Conservation (phyloP, 2,888 invertebrate genomes). For the Polyploca ridens region DNA sequence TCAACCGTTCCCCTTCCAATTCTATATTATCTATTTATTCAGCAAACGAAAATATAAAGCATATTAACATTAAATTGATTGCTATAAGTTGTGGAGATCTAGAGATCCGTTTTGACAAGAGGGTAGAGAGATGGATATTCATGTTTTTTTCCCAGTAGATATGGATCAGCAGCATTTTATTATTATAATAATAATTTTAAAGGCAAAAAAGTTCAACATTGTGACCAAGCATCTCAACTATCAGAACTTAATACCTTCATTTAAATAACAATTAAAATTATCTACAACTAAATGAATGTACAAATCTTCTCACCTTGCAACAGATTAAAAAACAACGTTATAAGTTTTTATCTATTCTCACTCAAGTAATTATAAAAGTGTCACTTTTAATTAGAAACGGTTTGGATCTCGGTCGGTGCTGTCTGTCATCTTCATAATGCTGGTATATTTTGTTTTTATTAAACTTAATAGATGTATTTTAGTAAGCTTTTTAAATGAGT, state of each 20-base stretch:
- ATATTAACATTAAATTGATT: too few species aligned
- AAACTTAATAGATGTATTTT: neutral
- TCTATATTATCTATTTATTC: too few species aligned
- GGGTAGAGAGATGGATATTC: too few species aligned
- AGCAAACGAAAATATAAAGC: too few species aligned
- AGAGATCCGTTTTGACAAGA: too few species aligned
- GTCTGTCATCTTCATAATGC: conserved; percentile 53
- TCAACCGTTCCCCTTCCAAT: too few species aligned
- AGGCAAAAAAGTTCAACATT: neutral
- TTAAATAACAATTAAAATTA: neutral
- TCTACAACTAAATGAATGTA: neutral
- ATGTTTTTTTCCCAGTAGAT: too few species aligned
- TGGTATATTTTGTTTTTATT: conserved; percentile 20
- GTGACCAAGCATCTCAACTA: neutral
- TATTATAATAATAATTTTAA: too few species aligned
- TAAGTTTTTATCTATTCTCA: conserved; percentile 46
- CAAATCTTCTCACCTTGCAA: neutral
- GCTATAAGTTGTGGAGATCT: too few species aligned
- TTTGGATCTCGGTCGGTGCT: conserved; percentile 56
- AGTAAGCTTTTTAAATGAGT: neutral
- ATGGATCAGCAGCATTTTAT: too few species aligned
- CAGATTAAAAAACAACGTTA: conserved; percentile 33
- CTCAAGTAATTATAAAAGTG: conserved; percentile 69
- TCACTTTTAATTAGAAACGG: conserved; percentile 73
- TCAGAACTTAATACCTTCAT: too few species aligned